Evolutionary conservation across 2,888 invertebrate genomes (phyloP).

Genomic region (Latheticus oryzae): DNA sequence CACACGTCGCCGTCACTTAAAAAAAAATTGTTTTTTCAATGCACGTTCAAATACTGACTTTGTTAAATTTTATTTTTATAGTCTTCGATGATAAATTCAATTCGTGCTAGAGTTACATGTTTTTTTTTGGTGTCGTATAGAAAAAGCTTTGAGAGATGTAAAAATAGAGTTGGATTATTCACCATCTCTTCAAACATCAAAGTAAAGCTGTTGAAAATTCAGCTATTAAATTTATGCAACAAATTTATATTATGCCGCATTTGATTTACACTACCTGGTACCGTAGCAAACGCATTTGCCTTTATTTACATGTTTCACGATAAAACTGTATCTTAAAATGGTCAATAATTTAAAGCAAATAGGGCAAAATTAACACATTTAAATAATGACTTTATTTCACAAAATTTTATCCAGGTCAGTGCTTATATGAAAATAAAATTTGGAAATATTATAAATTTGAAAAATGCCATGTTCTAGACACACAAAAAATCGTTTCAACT

Average conservation of each 20-base stretch:
- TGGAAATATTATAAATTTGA: neutral
- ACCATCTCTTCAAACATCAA: too few relatives aligned
- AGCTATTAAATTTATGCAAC: constrained; percentile 2
- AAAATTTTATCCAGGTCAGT: too few relatives aligned
- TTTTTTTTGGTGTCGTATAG: too few relatives aligned
- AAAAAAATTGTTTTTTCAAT: constrained; percentile 1
- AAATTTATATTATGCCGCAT: neutral
- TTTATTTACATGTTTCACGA: constrained; percentile 15
- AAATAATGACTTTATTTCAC: constrained; percentile 3
- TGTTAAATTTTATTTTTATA: constrained; percentile 2
- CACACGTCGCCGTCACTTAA: constrained; percentile 1
- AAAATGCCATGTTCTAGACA: neutral
- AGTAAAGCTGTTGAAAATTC: too few relatives aligned
- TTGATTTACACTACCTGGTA: constrained; percentile 18
- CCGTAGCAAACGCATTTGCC: neutral
- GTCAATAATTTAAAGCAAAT: constrained; percentile 12
- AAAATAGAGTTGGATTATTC: too few relatives aligned
- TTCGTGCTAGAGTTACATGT: too few relatives aligned
- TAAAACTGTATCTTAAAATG: constrained; percentile 1
- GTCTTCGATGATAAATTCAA: too few relatives aligned
- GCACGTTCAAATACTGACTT: neutral
- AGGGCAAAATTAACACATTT: constrained; percentile 13
- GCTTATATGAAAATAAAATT: neutral
- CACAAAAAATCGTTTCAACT: constrained; percentile 6
- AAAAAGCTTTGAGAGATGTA: too few relatives aligned